Evolutionary conservation across 2,888 invertebrate species (phyloP).

Genomic region (Drosophila limbata): DNA sequence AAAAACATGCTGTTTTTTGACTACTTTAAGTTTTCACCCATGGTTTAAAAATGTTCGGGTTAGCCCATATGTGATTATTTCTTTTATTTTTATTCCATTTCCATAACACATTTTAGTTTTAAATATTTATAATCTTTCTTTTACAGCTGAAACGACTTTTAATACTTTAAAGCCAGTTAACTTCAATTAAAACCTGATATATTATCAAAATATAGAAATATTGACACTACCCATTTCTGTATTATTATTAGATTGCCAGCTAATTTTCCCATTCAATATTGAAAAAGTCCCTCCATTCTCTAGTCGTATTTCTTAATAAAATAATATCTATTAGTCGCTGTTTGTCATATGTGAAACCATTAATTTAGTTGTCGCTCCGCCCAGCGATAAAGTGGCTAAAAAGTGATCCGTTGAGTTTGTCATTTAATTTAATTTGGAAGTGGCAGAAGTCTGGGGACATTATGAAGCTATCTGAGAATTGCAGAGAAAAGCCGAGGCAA

Average conservation of each 20-base stretch:
- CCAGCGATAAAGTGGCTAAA: slow-evolving; percentile 13
- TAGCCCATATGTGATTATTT: too few relatives aligned
- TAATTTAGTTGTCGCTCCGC: slow-evolving; percentile 30
- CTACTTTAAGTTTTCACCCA: too few relatives aligned
- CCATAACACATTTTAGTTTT: too few relatives aligned
- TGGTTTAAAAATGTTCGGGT: too few relatives aligned
- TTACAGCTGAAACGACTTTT: too few relatives aligned
- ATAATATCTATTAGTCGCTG: slow-evolving; percentile 37
- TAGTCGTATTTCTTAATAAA: neutral
- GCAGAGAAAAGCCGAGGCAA: slow-evolving; percentile 1
- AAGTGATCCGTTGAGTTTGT: slow-evolving; percentile 71
- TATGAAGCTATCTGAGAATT: slow-evolving; percentile 55
- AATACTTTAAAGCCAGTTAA: too few relatives aligned
- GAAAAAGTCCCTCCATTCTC: neutral
- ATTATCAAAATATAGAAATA: too few relatives aligned
- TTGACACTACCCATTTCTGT: too few relatives aligned
- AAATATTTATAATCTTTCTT: too few relatives aligned
- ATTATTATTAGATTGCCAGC: neutral
- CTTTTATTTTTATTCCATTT: too few relatives aligned
- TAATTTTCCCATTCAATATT: neutral
- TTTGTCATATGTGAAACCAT: slow-evolving; percentile 46
- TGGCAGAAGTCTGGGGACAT: slow-evolving; percentile 49
- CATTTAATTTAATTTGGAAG: slow-evolving; percentile 83
- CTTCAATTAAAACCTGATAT: too few relatives aligned
- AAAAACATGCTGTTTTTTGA: too few relatives aligned